Percentiles rank a stretch among this genome's conserved stretches.
These are phyloP conservation scores for Phanerotoma sp. DNA, from an alignment of 2,888 invertebrate species.

Conservation along the genomic window DNA sequence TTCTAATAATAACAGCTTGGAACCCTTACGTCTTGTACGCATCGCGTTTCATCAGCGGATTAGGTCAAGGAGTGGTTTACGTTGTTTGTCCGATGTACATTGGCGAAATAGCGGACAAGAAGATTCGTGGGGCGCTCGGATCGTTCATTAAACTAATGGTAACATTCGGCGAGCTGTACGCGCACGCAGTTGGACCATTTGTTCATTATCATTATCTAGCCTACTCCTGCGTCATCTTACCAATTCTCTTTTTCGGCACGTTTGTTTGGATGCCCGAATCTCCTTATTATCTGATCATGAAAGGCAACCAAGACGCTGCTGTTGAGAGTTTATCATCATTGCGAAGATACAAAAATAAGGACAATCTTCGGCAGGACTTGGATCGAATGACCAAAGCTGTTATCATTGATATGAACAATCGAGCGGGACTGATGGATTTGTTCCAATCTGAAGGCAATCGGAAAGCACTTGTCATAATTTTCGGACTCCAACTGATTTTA, in stretches of 20 bases:
- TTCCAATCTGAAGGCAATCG: conserved; percentile 61
- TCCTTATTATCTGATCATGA: conserved; percentile 64
- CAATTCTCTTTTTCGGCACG: conserved; percentile 58
- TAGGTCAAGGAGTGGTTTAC: conserved; percentile 66
- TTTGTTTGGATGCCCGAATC: conserved; percentile 66
- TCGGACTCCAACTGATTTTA: conserved; percentile 62
- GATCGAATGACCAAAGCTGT: conserved; percentile 58
- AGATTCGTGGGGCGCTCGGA: conserved; percentile 60
- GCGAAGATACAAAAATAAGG: conserved; percentile 57
- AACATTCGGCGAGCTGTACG: conserved; percentile 53
- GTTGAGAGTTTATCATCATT: conserved; percentile 57
- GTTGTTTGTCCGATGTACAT: conserved; percentile 67
- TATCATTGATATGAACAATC: conserved; percentile 61
- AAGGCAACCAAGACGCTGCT: conserved; percentile 59
- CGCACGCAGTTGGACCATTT: conserved; percentile 54
- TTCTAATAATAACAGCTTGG: conserved; percentile 64
- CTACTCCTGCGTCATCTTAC: conserved; percentile 58
- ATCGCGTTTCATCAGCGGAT: conserved; percentile 64
- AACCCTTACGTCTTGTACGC: conserved; percentile 63
- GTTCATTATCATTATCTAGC: conserved; percentile 54
- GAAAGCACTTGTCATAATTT: conserved; percentile 52
- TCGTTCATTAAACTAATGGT: conserved; percentile 52
- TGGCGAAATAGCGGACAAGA: conserved; percentile 65
- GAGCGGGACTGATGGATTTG: conserved; percentile 60
- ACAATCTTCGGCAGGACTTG: conserved; percentile 58